Base-by-base conservation (phyloP, 2,888 invertebrate species). In the Ligdia adustata region DNA sequence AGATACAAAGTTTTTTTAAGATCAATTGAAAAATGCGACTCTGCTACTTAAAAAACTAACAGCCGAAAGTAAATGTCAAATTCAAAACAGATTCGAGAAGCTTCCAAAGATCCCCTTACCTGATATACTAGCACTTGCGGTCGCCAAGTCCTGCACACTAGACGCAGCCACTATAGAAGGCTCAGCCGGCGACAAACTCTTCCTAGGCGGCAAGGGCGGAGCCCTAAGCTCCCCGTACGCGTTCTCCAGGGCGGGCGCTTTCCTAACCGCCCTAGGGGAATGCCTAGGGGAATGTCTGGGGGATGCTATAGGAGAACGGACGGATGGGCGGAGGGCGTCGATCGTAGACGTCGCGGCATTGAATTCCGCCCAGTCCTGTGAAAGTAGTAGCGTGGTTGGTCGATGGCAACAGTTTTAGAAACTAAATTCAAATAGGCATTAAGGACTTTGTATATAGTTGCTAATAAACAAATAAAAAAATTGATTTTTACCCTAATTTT, bases 301-400 rank as follows among this genome's bases (percentile, higher is more conserved):
- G 0, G 93, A 93, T 0, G 91, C 91, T 9, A 85, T 88, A 4
- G 93, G 93, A 26, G 92, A 92, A 0, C 92, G 88, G 0, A 75
- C 81, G 0, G 77, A 74, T 0, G 88, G 88, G 0, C 89, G 78
- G 0, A 93, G 77, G 1, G 91, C 92, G 58, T 91, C 93, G 49
- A 93, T 90, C 0, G 92, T 92, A 1, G 92, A 92, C 1, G 93
- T 92, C 0, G 93, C 93, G 7, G 93, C 92, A 78, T 93, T 93
- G 82, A 93, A 93, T 51, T 92, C 93, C 7, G 86, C 85, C 82
- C 92, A 92, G 55, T 93, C 93, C 93, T 93, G 69, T 2, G 4
- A 6, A 44, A 32, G 18, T 14, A 9, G n/a, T n/a, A 37, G 22
- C 20, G 9, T 28, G 22, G 5, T 11, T 9, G 27, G 9, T 2